These are phyloP conservation scores for Erpetoichthys calabaricus DNA, from an alignment of 2,797 vertebrate genomes.

Conservation along the genomic window DNA sequence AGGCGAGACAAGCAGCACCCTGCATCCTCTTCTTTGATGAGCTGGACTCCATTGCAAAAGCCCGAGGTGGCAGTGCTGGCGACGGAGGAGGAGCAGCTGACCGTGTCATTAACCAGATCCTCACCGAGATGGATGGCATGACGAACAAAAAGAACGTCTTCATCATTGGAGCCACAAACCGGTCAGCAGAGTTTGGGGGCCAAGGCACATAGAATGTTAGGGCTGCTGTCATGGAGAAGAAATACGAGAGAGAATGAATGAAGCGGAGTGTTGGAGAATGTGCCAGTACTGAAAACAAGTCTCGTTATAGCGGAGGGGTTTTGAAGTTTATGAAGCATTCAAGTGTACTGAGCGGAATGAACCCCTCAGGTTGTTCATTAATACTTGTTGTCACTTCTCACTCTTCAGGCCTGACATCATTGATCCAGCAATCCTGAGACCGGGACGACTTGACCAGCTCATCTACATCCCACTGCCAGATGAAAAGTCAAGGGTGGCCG, in stretches of 20 bases:
- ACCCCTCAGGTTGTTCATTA: too few species aligned
- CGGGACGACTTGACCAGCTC: constrained; percentile 34
- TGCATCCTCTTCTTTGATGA: constrained; percentile 38
- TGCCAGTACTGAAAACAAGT: too few species aligned
- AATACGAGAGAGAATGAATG: not conserved
- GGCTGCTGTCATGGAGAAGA: not conserved
- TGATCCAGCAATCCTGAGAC: constrained; percentile 36
- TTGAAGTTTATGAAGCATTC: too few species aligned
- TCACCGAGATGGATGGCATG: constrained; percentile 41
- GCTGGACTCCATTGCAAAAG: constrained; percentile 37
- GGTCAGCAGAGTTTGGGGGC: constrained; percentile 13
- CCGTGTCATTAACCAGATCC: constrained; percentile 37
- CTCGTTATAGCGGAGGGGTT: too few species aligned
- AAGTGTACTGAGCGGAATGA: too few species aligned
- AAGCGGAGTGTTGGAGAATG: too few species aligned
- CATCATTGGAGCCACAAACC: constrained; percentile 39
- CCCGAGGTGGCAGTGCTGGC: constrained; percentile 29
- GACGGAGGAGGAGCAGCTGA: constrained; percentile 33
- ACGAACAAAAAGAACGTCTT: constrained; percentile 38
- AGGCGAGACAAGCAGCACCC: constrained; percentile 35
- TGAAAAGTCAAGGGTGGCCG: constrained; percentile 28
- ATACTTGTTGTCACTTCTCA: too few species aligned
- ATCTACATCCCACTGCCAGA: constrained; percentile 40
- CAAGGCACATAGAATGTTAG: not conserved
- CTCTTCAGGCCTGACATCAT: constrained; percentile 34